Conservation (phyloP, 2,113 vertebrate species). For the Chascanopsetta lugubris region DNA sequence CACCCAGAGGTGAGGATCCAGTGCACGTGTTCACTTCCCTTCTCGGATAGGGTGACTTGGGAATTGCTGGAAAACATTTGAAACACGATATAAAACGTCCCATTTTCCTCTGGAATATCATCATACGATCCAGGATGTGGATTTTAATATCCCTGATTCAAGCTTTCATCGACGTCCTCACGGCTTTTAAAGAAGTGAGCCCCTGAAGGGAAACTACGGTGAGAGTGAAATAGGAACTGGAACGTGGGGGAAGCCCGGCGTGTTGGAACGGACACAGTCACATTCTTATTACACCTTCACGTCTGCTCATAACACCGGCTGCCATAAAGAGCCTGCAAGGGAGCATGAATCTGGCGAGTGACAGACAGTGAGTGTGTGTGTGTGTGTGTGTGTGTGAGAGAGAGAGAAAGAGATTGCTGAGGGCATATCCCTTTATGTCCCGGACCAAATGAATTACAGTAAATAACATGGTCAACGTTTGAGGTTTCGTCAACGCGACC, state of each 20-base stretch:
- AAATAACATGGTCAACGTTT: too few relatives aligned
- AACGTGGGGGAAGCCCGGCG: neutral
- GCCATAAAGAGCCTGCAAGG: slow-evolving; percentile 14
- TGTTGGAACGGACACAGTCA: slow-evolving; percentile 4
- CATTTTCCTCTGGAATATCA: neutral
- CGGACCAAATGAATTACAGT: too few relatives aligned
- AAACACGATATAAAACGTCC: neutral
- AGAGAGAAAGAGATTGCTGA: too few relatives aligned
- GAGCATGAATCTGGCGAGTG: slow-evolving; percentile 1
- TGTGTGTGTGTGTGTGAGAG: too few relatives aligned
- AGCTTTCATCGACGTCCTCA: neutral
- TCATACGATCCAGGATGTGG: neutral
- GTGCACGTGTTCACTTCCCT: slow-evolving; percentile 5
- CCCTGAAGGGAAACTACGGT: neutral
- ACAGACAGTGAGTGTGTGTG: neutral
- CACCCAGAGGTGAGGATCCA: slow-evolving; percentile 31
- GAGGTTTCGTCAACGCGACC: too few relatives aligned
- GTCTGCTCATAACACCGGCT: neutral
- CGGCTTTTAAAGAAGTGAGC: neutral
- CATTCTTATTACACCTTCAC: slow-evolving; percentile 5
- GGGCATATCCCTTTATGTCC: too few relatives aligned
- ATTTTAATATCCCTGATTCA: neutral
- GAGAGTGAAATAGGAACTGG: neutral
- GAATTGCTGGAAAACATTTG: slow-evolving; percentile 1
- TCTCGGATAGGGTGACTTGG: slow-evolving; percentile 3